These are phyloP conservation scores for Polypedilum vanderplanki DNA, from an alignment of 1,140 invertebrate genomes.

Conservation along the genomic window DNA sequence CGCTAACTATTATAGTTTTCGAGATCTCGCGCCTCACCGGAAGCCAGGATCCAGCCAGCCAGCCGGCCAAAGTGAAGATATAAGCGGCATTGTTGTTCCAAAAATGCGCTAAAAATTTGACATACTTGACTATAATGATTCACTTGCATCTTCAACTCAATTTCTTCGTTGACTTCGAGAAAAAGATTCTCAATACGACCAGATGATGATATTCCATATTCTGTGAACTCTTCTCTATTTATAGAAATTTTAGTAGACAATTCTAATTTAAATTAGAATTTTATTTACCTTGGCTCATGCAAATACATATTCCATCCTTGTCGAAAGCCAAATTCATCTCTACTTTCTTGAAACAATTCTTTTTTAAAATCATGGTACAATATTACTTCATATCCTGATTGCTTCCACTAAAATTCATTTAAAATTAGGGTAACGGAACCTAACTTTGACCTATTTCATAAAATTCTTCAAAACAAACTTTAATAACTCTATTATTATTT, in stretches of 20 bases:
- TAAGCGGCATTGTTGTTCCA: too few species aligned
- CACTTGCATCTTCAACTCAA: conserved; percentile 44
- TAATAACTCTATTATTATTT: too few species aligned
- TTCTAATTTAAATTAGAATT: too few species aligned
- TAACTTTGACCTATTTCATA: too few species aligned
- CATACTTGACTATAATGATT: conserved; percentile 37
- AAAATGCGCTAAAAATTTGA: too few species aligned
- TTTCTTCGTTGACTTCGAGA: conserved; percentile 41
- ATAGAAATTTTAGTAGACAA: too few species aligned
- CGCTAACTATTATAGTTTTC: too few species aligned
- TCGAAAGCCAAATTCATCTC: conserved; percentile 30
- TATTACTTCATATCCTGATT: conserved; percentile 37
- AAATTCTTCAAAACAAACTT: too few species aligned
- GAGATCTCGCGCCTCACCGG: too few species aligned
- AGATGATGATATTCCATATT: conserved; percentile 34
- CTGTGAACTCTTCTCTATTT: conserved; percentile 40
- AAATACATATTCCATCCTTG: conserved; percentile 41
- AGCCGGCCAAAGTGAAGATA: too few species aligned
- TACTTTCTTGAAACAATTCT: background rate
- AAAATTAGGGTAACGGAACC: too few species aligned
- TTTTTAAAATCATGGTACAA: conserved; percentile 35
- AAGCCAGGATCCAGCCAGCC: too few species aligned
- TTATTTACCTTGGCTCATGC: conserved; percentile 35
- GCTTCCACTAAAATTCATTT: conserved; percentile 32
- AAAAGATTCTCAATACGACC: conserved; percentile 44